Base-by-base conservation (phyloP, 2,113 vertebrate genomes). In the Xenus cinereus region DNA sequence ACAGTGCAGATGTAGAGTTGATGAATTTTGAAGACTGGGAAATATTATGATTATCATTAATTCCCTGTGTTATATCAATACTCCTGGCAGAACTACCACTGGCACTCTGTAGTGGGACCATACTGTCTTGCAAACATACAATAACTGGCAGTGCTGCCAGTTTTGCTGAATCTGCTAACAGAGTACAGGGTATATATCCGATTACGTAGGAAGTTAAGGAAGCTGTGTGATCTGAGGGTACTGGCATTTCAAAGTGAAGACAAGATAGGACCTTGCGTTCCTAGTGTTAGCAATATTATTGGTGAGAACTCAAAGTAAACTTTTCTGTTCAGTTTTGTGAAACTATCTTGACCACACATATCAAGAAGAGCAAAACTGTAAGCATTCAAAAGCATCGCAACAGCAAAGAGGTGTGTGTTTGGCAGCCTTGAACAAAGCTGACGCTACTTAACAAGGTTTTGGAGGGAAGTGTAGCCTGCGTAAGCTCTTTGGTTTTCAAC, bases 141-240 rank as follows among this genome's bases (percentile, higher is more conserved):
- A 0, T 35, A 46, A 3, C 19, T 64, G 45, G 46, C 60, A 79
- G 48, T 28, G 87, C 80, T 73, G 54, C 48, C 43, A 12, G 43
- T 72, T 80, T 23, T 95, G 62, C 67, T 50, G 32, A 64, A 10
- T 41, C 41, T 72, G 0, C 46, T 75, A 24, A 8, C 17, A 27
- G 35, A 35, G 35, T 20, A 3, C 12, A 8, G 0, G 8, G n/a
- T 33, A 6, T 48, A 4, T 24, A 6, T 68, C 8, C 1, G 3
- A 9, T 39, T 53, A 63, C 4, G 3, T 37, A 27, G 33, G 59
- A 69, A 26, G 27, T 17, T 32, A 11, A 63, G n/a, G 60, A 60
- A 45, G 18, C 39, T 20, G 3, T 5, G 4, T 37, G 23, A 39
- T 41, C 80, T 35, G 32, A 54, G 66, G 24, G 30, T 72, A 4